Percentiles rank a stretch among this genome's conserved stretches.
Conservation (phyloP, 2,888 invertebrate genomes). For the Acronicta aceris region DNA sequence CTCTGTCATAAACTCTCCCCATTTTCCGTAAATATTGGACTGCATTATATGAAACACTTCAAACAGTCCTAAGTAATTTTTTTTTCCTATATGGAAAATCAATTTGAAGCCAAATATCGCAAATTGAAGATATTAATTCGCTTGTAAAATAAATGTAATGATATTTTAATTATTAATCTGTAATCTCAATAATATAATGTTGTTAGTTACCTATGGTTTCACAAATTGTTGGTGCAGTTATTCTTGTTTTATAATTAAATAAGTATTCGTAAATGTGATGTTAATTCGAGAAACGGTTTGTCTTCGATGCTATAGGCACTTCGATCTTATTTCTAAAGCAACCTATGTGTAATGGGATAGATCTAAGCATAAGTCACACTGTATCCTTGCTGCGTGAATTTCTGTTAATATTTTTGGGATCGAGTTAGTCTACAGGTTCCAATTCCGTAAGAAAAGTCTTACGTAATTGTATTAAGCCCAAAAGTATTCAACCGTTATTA, state of each 20-base stretch:
- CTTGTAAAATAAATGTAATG: slow-evolving; percentile 71
- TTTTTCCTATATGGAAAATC: slow-evolving; percentile 66
- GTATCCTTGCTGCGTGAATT: slow-evolving; percentile 12
- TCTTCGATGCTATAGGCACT: background rate
- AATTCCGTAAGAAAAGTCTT: slow-evolving; percentile 46
- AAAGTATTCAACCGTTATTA: slow-evolving; percentile 17
- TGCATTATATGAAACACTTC: slow-evolving; percentile 60
- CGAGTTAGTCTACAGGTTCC: slow-evolving; percentile 51
- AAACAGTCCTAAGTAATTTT: slow-evolving; percentile 57
- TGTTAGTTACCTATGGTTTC: slow-evolving; percentile 82
- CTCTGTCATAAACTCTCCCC: slow-evolving; percentile 4
- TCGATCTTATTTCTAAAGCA: no score
- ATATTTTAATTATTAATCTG: slow-evolving; percentile 66
- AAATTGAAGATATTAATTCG: slow-evolving; percentile 71
- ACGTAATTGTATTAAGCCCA: slow-evolving; percentile 45
- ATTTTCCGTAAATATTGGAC: slow-evolving; percentile 14
- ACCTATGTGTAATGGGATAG: background rate
- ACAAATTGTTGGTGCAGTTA: slow-evolving; percentile 79
- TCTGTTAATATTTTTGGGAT: slow-evolving; percentile 16
- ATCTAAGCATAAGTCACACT: background rate
- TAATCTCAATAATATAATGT: slow-evolving; percentile 78
- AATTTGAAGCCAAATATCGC: slow-evolving; percentile 85
- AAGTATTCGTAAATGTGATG: slow-evolving; percentile 28
- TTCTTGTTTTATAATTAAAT: slow-evolving; percentile 43
- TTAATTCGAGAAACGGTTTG: slow-evolving; percentile 43